Evolutionary conservation across 1,140 invertebrate species (phyloP), one percentile per base, ranked within the genome.

Genomic region (Maniola jurtina): DNA sequence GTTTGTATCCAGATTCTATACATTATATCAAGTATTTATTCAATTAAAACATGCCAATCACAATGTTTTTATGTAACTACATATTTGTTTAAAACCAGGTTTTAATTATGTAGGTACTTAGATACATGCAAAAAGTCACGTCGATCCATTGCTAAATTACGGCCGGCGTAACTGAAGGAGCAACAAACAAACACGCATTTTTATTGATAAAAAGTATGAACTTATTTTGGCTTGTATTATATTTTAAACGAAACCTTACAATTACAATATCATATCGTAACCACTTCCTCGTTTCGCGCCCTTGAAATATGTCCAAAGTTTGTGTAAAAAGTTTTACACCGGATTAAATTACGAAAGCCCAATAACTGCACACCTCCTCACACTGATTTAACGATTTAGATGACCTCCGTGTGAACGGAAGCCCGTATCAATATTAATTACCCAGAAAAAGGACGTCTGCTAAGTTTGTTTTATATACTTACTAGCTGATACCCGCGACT

Each of bases 261-360:
- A 76, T 62, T 65, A 70, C 63, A 67, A 77, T 72, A 77, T 77
- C 61, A 80, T 77, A 76, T 80, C 76, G 63, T 61, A 62, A 78
- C 80, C 76, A 77, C 79, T 84, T 86, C 83, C 80, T 77, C 60
- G 58, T 72, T 70, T 78, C 69, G 34, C 64, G 67, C 60, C 72
- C 73, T 76, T 85, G 72, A 74, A 80, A 76, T 73, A 71, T 71
- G 68, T 61, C 64, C 64, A 66, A 78, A 79, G 33, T 13, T 55
- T 60, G 42, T 60, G 61, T 70, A 80, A 77, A 80, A 73, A 58
- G 45, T 56, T 13, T 45, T 36, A 54, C 59, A 65, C 11, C 33
- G 65, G 77, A 71, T 84, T 58, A 59, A 58, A 42, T 84, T 83
- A 72, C 83, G 45, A 74, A 85, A 83, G 81, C 80, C 83, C 72